Base-by-base conservation (phyloP, 2,797 vertebrate genomes). In the Mionectes olivaceus region DNA sequence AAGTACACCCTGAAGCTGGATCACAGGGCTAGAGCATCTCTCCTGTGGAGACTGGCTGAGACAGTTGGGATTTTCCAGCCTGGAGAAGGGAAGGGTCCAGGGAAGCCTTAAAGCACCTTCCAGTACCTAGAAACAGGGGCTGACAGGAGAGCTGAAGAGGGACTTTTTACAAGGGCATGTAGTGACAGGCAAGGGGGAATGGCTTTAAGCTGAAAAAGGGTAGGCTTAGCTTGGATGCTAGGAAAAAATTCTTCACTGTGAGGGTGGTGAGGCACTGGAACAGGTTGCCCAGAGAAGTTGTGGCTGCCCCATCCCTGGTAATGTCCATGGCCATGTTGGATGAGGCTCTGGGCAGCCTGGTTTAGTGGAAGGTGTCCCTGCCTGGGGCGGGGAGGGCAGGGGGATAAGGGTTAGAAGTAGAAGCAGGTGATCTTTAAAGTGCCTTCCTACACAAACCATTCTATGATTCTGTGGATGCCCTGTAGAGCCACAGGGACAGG, bases 391-490 rank as follows among this genome's bases (percentile, higher is more conserved):
- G 10, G 49, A 8, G 8, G 19, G 9, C 46, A 13, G 46, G 22
- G 46, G 39, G 39, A 4, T 39, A 46, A 47, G 46, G 10, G 15
- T 33, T 61, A 22, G 27, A 82, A 52, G 27, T 61, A 27, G 27
- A 82, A 52, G n/a, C 25, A 17, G 32, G 43, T 35, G 17, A 41
- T 35, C 37, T 81, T 60, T 44, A 61, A 27, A 15, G 28, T 27
- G 1, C 0, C n/a, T 82, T 71, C 39, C 39, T 52, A 27, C 0
- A 0, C 27, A 75, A 35, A 43, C 11, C 32, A 32, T 74, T 65
- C 19, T 35, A 1, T 49, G 32, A 49, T 30, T 65, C 32, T 25
- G 6, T 75, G 27, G 30, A 30, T 75, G 21, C 17, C 28, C 19
- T 30, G 28, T 44, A 24, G 60, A 74, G 43, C 33, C 43, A 33